Evolutionary conservation across 2,113 vertebrate species (phyloP), one percentile per base, ranked within the genome.

Genomic region (Dicaeum eximium): DNA sequence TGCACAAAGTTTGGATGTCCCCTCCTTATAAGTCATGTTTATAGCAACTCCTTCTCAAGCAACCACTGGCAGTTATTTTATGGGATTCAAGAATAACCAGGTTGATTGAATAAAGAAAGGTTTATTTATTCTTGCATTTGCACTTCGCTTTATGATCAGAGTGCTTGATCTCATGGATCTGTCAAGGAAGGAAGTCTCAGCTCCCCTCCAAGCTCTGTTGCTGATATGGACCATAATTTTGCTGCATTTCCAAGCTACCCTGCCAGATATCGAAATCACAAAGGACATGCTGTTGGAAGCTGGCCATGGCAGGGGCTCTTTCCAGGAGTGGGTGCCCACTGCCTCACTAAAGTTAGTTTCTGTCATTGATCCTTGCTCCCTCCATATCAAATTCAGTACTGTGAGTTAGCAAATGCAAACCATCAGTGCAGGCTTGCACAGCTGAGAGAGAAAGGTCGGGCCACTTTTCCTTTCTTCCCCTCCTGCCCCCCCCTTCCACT

Each of bases 41-140:
- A 88, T 62, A 90, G 80, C 64, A 94, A 93, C 48, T 83, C 92
- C 71, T 67, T 66, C 72, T 75, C 75, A 84, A 80, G 82, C 78
- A 96, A 91, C 77, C 56, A 73, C 83, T 78, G 85, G 84, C 86
- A 94, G 75, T 78, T 91, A 61, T 71, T 93, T 91, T 86, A 80
- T 13, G 35, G 73, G 66, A 89, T 92, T 94, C 94, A 86, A 80
- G 95, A 95, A 85, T 62, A 96, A 91, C 84, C 86, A 94, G 89
- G 78, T 78, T 88, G 89, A 91, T 80, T 0, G 15, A 79, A 87
- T 91, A 91, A 82, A 85, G 86, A 88, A 91, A 88, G 73, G 50
- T 83, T 80, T 95, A 73, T 93, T 93, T 94, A 80, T 78, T 86
- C 80, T 86, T 92, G 79, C 75, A 78, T 88, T 92, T 83, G 79